Evolutionary conservation across 2,888 invertebrate genomes (phyloP).

Genomic region (Melikaiella ostensackeni): DNA sequence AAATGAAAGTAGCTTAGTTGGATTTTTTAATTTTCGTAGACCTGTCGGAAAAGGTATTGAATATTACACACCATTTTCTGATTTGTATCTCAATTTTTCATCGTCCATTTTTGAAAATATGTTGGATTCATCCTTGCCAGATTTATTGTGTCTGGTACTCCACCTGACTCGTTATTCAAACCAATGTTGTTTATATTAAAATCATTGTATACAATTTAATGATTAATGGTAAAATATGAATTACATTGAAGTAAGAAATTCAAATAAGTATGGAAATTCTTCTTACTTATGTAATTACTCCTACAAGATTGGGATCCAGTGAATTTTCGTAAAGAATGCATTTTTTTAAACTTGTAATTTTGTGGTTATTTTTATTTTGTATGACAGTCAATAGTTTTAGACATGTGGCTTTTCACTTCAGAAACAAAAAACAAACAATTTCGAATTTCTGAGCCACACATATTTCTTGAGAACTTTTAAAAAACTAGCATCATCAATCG

Average conservation of each 20-base stretch:
- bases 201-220: background rate
- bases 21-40: no score
- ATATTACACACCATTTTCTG: conserved; percentile 7
- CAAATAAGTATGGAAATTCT: no score
- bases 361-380: conserved; percentile 9
- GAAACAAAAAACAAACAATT: background rate
- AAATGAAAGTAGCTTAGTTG: no score
- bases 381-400: background rate
- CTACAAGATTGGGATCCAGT: background rate
- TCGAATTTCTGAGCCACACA: no score
- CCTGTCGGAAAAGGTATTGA: no score
- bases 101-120: conserved; percentile 3
- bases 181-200: background rate
- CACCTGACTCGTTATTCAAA: background rate
- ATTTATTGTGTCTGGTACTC: conserved; percentile 27
- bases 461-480: no score
- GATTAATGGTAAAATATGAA: background rate
- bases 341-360: background rate
- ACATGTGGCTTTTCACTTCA: background rate
- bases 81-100: conserved; percentile 26
- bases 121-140: conserved; percentile 18
- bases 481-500: no score
- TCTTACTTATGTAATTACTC: background rate
- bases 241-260: no score
- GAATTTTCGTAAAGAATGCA: background rate